Evolutionary conservation across 2,888 invertebrate species (phyloP), one percentile per base, ranked within the genome.

Genomic region (Acronicta psi): DNA sequence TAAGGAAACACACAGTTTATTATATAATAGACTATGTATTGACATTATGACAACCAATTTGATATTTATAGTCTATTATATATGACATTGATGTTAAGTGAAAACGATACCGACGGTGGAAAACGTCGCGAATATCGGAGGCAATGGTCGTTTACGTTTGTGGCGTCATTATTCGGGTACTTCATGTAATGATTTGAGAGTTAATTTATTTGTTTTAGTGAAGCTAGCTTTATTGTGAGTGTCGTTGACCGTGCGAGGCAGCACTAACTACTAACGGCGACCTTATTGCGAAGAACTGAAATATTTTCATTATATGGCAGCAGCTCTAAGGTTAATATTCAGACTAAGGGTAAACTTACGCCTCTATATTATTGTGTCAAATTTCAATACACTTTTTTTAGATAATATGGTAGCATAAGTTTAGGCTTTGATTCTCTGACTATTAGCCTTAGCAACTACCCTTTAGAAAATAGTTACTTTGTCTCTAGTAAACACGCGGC

Each of bases 141-240:
- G 80, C 79, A 57, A 60, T 63, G 69, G 49, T 68, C 58, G 67
- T 64, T 66, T n/a, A n/a, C 37, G 51, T 60, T 47, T 58, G 66
- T 65, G 59, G 59, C 60, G 64, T 72, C n/a, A n/a, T 71, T 65
- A 64, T 60, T 59, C 57, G 55, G 55, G 50, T 54, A 54, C 57
- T 69, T 73, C 66, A 80, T 83, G 83, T 59, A 61, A 85, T 85
- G 87, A 71, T 73, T 84, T 80, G 81, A 84, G 81, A 87, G 91
- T 92, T 92, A 92, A 92, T 89, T 88, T 75, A 87, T 90, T 90
- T 90, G 89, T 91, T 91, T 85, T 88, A 90, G 90, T 90, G 81
- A 90, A 92, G 92, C 92, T 84, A 84, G 90, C 90, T 84, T 82
- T 87, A 71, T 83, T 83, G 90, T 91, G 82, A 91, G 89, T 83